Conservation (phyloP, 2,113 vertebrate species). For the Macquaria australasica region DNA sequence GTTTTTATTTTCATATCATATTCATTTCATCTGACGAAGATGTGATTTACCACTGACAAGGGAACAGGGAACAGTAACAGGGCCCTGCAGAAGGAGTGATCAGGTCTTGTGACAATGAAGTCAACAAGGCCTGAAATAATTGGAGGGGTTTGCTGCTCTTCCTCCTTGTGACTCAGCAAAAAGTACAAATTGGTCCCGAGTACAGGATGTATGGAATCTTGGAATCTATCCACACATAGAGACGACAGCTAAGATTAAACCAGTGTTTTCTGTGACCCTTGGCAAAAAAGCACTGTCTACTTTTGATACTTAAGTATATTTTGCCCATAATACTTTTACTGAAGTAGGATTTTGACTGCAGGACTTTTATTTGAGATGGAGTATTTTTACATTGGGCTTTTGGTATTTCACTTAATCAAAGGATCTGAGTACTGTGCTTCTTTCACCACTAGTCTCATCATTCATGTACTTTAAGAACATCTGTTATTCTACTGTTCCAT, state of each 20-base stretch:
- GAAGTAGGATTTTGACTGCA: background rate
- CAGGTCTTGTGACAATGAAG: background rate
- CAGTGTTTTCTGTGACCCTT: background rate
- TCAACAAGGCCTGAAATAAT: background rate
- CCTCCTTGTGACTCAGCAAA: background rate
- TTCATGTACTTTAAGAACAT: background rate
- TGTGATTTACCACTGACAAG: background rate
- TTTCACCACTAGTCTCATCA: background rate
- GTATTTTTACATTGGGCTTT: background rate
- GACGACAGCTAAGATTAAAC: background rate
- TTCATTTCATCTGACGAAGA: background rate
- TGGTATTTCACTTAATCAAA: background rate
- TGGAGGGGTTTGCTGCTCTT: background rate
- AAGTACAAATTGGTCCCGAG: background rate
- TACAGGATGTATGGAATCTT: background rate
- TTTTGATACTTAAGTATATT: background rate
- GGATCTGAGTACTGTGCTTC: background rate
- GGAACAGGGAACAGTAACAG: too few relatives aligned
- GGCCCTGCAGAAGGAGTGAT: background rate
- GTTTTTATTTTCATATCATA: too few relatives aligned
- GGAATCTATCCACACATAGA: background rate
- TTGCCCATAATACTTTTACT: background rate
- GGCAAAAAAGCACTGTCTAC: background rate
- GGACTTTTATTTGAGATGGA: background rate
- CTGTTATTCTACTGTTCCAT: background rate